Base-by-base conservation (phyloP, 2,113 vertebrate genomes). In the Talpa occidentalis region DNA sequence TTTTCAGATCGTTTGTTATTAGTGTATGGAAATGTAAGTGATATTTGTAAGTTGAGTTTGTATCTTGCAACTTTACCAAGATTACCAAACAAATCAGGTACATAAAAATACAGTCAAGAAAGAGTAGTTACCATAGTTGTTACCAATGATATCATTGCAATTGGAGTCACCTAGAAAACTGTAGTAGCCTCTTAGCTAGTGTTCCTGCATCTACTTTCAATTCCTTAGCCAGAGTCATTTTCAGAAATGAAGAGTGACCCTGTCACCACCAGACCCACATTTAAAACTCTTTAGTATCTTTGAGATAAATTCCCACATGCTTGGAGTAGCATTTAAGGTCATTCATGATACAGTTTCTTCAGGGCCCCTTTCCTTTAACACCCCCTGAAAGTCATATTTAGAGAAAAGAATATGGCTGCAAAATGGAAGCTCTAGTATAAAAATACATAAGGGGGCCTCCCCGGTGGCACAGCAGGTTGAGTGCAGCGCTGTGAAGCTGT, bases 91-190 rank as follows among this genome's bases (percentile, higher is more conserved):
- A 64, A 91, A 11, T 47, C 37, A 42, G 22, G 52, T 44, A 40
- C 16, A 52, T 42, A 77, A 72, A 72, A 93, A 81, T 72, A 11
- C n/a, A 88, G 56, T 42, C 22, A 86, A 42, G 59, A 66, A 91
- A 54, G 26, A 56, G 2, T 37, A 64, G 40, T 85, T 40, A 44
- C 28, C 80, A 11, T 62, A 44, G 74, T 80, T 49, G 22, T 73
- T 70, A 14, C 15, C 28, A 6, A 32, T 82, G 14, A 44, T 91
- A 11, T 42, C 49, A 22, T 64, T 54, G 76, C 35, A 47, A 8
- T 60, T 92, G 49, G 5, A 88, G 62, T 93, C 24, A 85, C 52
- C 44, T 49, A 76, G 66, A 84, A 94, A 93, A 72, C 37, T 62
- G 0, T 2, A 47, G 5, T 40, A 60, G 42, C 8, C 3, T 12